Conservation (phyloP, 2,888 invertebrate species). For the Eulithis prunata region DNA sequence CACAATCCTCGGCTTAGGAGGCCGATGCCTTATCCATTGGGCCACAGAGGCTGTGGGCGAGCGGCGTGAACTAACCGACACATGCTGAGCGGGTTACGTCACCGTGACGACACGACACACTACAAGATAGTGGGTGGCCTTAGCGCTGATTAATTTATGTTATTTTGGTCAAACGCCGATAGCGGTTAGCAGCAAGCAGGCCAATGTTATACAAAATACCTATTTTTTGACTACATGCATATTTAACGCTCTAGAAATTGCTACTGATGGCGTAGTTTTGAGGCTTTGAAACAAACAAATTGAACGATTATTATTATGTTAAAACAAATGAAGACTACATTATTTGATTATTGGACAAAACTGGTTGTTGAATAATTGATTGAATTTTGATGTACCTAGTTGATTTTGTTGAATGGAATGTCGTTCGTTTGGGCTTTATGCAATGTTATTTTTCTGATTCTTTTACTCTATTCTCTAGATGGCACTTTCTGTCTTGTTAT, state of each 20-base stretch:
- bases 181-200: constrained; percentile 25
- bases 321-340: too few relatives aligned
- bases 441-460: too few relatives aligned
- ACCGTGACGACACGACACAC: constrained; percentile 53
- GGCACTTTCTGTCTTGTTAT: too few relatives aligned
- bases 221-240: not conserved
- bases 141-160: constrained; percentile 50
- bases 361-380: too few relatives aligned
- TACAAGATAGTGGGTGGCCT: constrained; percentile 51
- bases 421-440: too few relatives aligned
- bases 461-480: too few relatives aligned
- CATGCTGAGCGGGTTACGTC: constrained; percentile 63
- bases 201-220: not conserved
- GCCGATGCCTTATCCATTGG: constrained; percentile 94
- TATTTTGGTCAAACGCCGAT: constrained; percentile 42
- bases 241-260: not conserved
- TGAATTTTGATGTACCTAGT: too few relatives aligned
- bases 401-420: too few relatives aligned
- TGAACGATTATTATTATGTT: too few relatives aligned
- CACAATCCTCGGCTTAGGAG: constrained; percentile 94
- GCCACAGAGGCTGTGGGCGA: constrained; percentile 94
- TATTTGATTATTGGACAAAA: too few relatives aligned
- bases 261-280: not conserved
- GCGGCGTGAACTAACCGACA: constrained; percentile 89
- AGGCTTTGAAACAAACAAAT: not conserved